Base-by-base conservation (phyloP, 2,113 vertebrate genomes). In the Rynchops niger region DNA sequence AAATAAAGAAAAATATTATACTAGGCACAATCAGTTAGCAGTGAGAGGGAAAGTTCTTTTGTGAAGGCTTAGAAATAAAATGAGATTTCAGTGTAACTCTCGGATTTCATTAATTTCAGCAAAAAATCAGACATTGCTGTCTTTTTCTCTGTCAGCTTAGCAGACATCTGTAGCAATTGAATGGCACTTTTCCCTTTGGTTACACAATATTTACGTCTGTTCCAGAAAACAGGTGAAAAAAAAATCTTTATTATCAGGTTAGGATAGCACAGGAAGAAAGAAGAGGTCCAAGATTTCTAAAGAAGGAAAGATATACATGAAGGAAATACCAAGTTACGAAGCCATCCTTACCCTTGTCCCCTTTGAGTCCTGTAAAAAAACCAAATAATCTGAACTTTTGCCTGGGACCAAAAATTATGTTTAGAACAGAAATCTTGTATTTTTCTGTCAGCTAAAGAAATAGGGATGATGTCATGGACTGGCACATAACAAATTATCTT, bases 1-100 rank as follows among this genome's bases (percentile, higher is more conserved):
- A 96, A 83, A 91, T 80, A 82, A 94, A 96, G 84, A 76, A 90
- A 95, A 94, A 94, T 77, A 95, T 87, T 95, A 66, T 59, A 77
- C 58, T 80, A 88, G 77, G 58, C 52, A 80, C 0, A 0, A 87
- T 80, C 86, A 36, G 32, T 80, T 82, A 72, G 36, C 66, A 55
- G 14, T 70, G 70, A 96, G 43, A 83, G 18, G 21, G 20, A 45
- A 82, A 85, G 9, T 34, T 85, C 8, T 87, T 89, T 38, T 42
- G 3, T 50, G 20, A 87, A 65, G 9, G 4, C 12, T 65, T 65
- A 61, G 61, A 86, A 59, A 88, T 84, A 71, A 86, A 78, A 69
- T 22, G 32, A 90, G 6, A 73, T 66, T 94, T 94, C 32, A 70
- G 23, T 38, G 14, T 45, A 34, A 87, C 5, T 66, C 34, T 56